These are phyloP conservation scores for Harpagifer antarcticus DNA, from an alignment of 2,797 vertebrate genomes.

Conservation along the genomic window DNA sequence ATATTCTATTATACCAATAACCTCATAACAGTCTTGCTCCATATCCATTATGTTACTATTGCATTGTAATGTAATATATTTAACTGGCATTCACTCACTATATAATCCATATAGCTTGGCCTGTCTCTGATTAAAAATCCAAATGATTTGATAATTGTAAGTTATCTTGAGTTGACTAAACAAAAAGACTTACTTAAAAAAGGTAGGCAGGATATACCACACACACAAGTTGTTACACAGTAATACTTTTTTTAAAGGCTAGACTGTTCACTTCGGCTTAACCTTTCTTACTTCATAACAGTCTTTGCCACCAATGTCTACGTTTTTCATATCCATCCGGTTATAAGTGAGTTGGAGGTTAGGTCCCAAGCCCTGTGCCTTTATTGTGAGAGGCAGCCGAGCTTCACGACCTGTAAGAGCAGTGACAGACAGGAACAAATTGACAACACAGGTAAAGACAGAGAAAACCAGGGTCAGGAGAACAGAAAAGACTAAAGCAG, in stretches of 20 bases:
- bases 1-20: neutral
- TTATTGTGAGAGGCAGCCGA: slow-evolving; percentile 86
- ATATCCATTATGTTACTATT: too few species aligned
- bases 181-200: neutral
- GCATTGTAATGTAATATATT: neutral
- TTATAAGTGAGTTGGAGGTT: slow-evolving; percentile 81
- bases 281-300: slow-evolving; percentile 87
- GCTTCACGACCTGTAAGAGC: slow-evolving; percentile 83
- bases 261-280: neutral
- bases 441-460: slow-evolving; percentile 22
- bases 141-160: neutral
- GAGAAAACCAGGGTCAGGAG: neutral
- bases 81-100: neutral
- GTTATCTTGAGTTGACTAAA: neutral
- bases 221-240: neutral
- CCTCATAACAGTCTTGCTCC: too few species aligned
- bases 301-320: slow-evolving; percentile 83
- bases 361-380: slow-evolving; percentile 88
- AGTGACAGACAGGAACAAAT: slow-evolving; percentile 24
- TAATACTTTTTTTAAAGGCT: neutral
- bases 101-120: neutral
- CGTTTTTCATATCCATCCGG: slow-evolving; percentile 83
- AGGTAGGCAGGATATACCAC: neutral
- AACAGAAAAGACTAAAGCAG: neutral
- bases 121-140: neutral